Conservation (phyloP, 2,797 vertebrate species). For the Chelonia mydas region DNA sequence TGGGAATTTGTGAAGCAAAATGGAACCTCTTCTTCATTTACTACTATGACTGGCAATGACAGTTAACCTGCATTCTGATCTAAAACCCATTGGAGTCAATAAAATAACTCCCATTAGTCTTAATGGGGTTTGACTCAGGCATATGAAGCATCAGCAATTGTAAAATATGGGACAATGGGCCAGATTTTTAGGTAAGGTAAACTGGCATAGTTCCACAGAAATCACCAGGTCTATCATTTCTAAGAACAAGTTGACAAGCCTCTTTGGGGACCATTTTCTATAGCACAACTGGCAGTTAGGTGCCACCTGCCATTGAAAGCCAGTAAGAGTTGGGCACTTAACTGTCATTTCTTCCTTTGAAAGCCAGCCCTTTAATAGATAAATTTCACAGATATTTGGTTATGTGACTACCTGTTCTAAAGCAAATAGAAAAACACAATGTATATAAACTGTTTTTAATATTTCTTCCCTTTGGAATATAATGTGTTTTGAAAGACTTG, state of each 20-base stretch:
- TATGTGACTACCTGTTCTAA: neutral
- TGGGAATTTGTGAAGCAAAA: neutral
- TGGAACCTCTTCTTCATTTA: neutral
- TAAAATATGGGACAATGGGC: neutral
- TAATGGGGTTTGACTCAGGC: neutral
- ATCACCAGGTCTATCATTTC: neutral
- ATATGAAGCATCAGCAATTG: neutral
- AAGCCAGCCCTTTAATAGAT: neutral
- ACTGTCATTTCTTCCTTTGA: neutral
- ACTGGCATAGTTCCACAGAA: neutral
- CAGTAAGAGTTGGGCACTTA: neutral
- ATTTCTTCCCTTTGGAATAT: neutral
- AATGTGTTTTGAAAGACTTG: neutral
- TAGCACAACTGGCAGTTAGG: neutral
- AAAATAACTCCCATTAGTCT: neutral
- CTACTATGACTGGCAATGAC: neutral
- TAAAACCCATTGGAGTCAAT: neutral
- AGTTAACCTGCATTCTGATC: neutral
- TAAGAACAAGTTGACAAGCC: neutral
- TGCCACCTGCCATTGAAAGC: neutral
- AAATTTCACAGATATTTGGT: neutral
- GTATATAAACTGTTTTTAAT: neutral
- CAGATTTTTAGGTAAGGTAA: accelerated
- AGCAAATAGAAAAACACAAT: neutral
- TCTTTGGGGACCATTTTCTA: neutral